These are phyloP conservation scores for Drosophila bipectinata DNA, from an alignment of 1,140 invertebrate genomes.

Conservation along the genomic window DNA sequence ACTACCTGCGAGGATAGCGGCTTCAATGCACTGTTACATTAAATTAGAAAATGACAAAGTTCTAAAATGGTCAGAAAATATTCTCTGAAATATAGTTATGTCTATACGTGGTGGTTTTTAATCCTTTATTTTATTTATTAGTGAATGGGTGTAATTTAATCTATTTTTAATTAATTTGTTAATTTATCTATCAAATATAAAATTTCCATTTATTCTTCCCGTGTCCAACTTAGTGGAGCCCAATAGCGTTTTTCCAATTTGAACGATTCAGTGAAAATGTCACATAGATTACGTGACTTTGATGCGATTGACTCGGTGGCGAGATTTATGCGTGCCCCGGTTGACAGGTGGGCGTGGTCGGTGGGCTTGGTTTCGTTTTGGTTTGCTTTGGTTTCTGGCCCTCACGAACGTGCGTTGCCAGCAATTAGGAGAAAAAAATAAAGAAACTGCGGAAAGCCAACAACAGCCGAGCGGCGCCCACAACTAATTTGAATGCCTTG, in stretches of 20 bases:
- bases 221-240: constrained; percentile 12
- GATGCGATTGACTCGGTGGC: constrained; percentile 81
- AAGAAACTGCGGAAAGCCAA: constrained; percentile 18
- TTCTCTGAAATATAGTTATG: too few relatives aligned
- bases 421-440: constrained; percentile 58
- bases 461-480: constrained; percentile 57
- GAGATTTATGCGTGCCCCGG: constrained; percentile 76
- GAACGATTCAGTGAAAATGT: constrained; percentile 81
- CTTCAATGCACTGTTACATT: constrained; percentile 9
- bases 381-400: constrained; percentile 13
- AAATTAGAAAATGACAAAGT: background rate
- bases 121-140: too few relatives aligned
- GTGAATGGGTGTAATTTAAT: too few relatives aligned
- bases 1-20: constrained; percentile 7
- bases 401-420: constrained; percentile 58
- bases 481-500: constrained; percentile 75
- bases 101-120: too few relatives aligned
- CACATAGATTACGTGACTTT: constrained; percentile 82
- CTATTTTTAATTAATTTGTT: constrained; percentile 4
- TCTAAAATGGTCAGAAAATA: background rate
- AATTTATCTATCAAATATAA: background rate
- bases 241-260: constrained; percentile 71
- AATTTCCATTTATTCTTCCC: constrained; percentile 24
- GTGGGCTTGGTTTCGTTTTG: constrained; percentile 26
- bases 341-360: constrained; percentile 43